Conservation (phyloP, 2,797 vertebrate species). For the Hybognathus amarus region DNA sequence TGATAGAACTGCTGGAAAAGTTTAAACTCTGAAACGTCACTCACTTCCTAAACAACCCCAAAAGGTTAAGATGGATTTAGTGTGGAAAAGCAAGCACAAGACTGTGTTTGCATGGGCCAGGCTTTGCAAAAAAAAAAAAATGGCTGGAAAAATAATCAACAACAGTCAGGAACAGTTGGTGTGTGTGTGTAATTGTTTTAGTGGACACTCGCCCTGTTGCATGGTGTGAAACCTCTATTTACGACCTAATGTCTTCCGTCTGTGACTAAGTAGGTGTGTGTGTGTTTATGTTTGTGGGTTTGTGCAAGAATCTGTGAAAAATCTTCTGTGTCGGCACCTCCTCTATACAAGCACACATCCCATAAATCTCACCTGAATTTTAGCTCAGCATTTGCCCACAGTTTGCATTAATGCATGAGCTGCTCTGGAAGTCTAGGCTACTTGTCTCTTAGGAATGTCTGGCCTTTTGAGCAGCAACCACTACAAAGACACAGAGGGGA, state of each 20-base stretch:
- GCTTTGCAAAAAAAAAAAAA: background rate
- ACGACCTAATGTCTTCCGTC: background rate
- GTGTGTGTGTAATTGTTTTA: constrained; percentile 37
- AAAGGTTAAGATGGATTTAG: background rate
- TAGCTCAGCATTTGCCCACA: constrained; percentile 45
- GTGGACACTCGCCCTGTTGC: background rate
- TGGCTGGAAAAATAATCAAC: constrained; percentile 50
- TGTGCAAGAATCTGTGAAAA: constrained; percentile 37
- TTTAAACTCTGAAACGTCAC: background rate
- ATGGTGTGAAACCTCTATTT: constrained; percentile 19
- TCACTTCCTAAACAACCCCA: background rate
- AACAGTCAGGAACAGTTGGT: background rate
- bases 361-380: constrained; percentile 50
- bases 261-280: constrained; percentile 25
- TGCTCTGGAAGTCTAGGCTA: constrained; percentile 45
- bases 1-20: background rate
- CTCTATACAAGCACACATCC: constrained; percentile 26
- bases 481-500: constrained; percentile 48
- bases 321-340: constrained; percentile 30
- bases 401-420: constrained; percentile 43
- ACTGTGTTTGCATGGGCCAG: constrained; percentile 5
- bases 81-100: constrained; percentile 17
- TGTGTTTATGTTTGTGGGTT: constrained; percentile 37
- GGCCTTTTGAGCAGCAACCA: constrained; percentile 44
- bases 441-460: constrained; percentile 57